A percentile compares a stretch with the other conserved stretches of the same genome.
Evolutionary conservation across 2,888 invertebrate species (phyloP).

Genomic region (Romanomermis culicivorax): DNA sequence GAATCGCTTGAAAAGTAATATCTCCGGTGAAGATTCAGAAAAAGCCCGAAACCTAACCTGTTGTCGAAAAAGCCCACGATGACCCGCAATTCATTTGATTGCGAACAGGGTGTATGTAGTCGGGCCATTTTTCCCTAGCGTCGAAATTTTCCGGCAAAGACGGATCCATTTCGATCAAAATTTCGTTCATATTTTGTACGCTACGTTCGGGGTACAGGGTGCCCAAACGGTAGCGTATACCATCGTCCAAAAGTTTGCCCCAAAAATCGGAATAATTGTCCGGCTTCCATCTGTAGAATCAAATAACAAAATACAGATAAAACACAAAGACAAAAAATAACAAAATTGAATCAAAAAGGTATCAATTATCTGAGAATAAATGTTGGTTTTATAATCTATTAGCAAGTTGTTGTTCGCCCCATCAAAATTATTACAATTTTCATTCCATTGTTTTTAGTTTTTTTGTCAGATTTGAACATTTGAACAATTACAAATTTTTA

Average conservation of each 20-base stretch:
- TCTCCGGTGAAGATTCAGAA: not conserved
- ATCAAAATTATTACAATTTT: no score
- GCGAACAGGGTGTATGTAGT: conserved; percentile 42
- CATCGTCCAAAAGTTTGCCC: conserved; percentile 58
- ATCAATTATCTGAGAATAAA: conserved; percentile 11
- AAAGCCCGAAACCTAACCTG: conserved; percentile 27
- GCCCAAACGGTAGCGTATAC: conserved; percentile 51
- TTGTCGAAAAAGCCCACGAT: conserved; percentile 76
- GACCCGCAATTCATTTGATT: conserved; percentile 54
- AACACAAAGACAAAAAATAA: not conserved
- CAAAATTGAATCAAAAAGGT: conserved; percentile 1
- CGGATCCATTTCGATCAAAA: conserved; percentile 34
- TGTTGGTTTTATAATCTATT: not conserved
- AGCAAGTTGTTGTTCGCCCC: no score
- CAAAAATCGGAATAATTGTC: conserved; percentile 60
- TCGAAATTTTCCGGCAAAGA: conserved; percentile 52
- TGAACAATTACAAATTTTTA: no score
- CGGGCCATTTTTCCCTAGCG: conserved; percentile 50
- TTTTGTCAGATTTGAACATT: no score
- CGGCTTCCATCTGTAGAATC: conserved; percentile 48
- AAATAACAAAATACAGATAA: no score
- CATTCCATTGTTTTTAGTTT: no score
- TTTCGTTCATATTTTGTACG: conserved; percentile 38
- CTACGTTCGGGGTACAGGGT: conserved; percentile 39
- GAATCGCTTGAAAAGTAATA: no score